Evolutionary conservation across 2,113 vertebrate species (phyloP).

Genomic region (Cichladusa arquata): DNA sequence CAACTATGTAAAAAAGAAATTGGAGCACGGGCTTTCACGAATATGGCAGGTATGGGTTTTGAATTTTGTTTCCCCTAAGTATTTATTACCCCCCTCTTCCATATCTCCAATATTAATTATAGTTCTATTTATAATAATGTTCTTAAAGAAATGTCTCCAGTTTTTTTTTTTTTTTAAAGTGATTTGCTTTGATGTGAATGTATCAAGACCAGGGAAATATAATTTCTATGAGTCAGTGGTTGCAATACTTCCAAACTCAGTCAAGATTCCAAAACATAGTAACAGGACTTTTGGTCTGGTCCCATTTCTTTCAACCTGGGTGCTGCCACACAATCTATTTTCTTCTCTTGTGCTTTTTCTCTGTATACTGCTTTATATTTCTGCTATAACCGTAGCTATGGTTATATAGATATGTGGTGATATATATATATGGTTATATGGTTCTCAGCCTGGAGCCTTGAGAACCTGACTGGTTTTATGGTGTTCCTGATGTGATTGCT

Average conservation of each 20-base stretch:
- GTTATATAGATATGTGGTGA: too few species aligned
- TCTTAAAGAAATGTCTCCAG: background rate
- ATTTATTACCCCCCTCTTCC: background rate
- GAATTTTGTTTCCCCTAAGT: background rate
- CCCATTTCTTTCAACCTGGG: background rate
- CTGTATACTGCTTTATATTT: background rate
- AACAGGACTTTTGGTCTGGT: background rate
- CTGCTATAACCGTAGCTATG: background rate
- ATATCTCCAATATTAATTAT: background rate
- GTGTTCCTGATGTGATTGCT: background rate
- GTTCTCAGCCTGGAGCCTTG: background rate
- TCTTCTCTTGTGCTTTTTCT: background rate
- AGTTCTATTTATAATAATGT: background rate
- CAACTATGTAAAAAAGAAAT: constrained; percentile 96
- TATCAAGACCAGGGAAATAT: background rate
- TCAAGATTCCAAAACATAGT: background rate
- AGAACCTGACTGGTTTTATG: background rate
- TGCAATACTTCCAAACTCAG: background rate
- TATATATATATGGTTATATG: too few species aligned
- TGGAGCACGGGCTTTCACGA: constrained; percentile 92
- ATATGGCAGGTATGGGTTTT: constrained; percentile 92
- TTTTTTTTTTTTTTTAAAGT: background rate
- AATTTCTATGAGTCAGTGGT: background rate
- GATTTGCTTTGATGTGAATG: background rate
- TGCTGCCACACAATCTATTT: background rate